Percentiles rank a stretch among this genome's conserved stretches.
Conservation (phyloP, 2,797 vertebrate species). For the Helicolenus hilgendorfi region DNA sequence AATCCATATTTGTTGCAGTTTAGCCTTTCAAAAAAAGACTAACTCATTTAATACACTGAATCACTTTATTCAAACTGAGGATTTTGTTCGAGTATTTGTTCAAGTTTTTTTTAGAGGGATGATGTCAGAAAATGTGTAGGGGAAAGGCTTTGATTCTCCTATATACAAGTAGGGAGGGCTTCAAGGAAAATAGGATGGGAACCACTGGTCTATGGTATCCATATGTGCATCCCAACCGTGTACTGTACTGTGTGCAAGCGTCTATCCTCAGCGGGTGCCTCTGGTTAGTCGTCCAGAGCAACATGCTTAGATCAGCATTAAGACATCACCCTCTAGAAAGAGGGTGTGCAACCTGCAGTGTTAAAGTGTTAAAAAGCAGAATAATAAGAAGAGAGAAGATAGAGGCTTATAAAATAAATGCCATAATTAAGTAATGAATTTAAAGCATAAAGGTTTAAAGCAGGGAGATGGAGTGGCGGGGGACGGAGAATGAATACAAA, state of each 20-base stretch:
- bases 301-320: slow-evolving; percentile 45
- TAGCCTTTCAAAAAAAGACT: neutral
- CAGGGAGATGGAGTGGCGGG: slow-evolving; percentile 7
- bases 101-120: too few relatives aligned
- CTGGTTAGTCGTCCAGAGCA: slow-evolving; percentile 38
- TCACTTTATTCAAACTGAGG: neutral
- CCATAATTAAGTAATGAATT: slow-evolving; percentile 56
- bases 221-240: slow-evolving; percentile 14
- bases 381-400: slow-evolving; percentile 22
- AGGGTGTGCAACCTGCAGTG: slow-evolving; percentile 12
- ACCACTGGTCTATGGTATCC: neutral
- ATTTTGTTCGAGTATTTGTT: neutral
- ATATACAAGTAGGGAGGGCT: too few relatives aligned
- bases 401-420: slow-evolving; percentile 28
- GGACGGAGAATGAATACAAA: slow-evolving; percentile 47
- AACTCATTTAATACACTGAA: neutral
- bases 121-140: too few relatives aligned
- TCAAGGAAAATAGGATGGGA: too few relatives aligned
- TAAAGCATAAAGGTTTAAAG: slow-evolving; percentile 40
- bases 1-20: too few relatives aligned
- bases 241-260: slow-evolving; percentile 10
- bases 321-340: slow-evolving; percentile 50
- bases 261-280: slow-evolving; percentile 47
- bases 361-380: slow-evolving; percentile 34
- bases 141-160: too few relatives aligned